Evolutionary conservation across 1,140 invertebrate species (phyloP), one percentile per base, ranked within the genome.

Genomic region (Notospermus geniculatus): DNA sequence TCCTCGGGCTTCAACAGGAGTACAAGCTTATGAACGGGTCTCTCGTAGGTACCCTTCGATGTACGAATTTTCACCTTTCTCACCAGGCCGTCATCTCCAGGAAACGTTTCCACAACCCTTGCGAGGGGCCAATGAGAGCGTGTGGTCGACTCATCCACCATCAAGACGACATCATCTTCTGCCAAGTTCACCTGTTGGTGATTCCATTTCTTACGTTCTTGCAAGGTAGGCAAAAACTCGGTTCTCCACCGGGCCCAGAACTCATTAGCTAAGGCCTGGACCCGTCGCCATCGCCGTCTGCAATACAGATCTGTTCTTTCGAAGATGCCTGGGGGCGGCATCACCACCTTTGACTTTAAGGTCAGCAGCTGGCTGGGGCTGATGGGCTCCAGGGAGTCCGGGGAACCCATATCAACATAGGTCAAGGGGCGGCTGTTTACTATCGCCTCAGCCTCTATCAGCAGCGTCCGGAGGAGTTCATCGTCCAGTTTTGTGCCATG

Each of bases 241-340:
- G 17, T 52, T 13, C 58, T 59, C 66, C 66, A 68, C 25, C 46
- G 32, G 28, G 15, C 28, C 66, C 66, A 68, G 52, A 68, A 67
- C 32, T 36, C 23, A 23, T 68, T 60, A 1, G 66, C 52, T 4
- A 68, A 36, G 2, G n/a, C 19, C 29, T 65, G 63, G 19, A 69
- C 64, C 28, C 54, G 19, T 46, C 57, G 61, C 62, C 62, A 62
- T 28, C 63, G 57, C 7, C 54, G n/a, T 11, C 22, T 32, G 19
- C 53, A 61, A 41, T 59, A 60, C 22, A 62, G 57, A n/a, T 59
- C 59, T 57, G 50, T 60, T 32, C 43, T 56, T 1, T 56, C 15
- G 23, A 25, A 22, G 0, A 39, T 50, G 23, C 57, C 32, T 1
- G 22, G 57, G 23, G 23, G 30, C 5, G 57, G 41, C 2, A 58